A percentile compares a stretch with the other conserved stretches of the same genome.
phyloP scores from a whole-genome alignment of 1,140 invertebrate genomes.

The Saccostrea glomerata region DNA sequence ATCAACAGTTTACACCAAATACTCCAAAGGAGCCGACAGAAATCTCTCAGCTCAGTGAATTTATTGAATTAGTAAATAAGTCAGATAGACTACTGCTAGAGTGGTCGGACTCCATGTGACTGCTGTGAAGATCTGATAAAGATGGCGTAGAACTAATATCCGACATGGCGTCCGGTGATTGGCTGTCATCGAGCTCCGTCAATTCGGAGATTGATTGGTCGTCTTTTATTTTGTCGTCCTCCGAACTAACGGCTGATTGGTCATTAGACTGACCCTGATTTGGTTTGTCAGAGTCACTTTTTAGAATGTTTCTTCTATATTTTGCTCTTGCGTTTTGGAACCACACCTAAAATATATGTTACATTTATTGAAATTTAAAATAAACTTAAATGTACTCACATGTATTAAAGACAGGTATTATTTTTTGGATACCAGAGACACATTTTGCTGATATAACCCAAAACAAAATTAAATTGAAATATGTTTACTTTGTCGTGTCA shows the following conservation, averaged over 20 bases:
- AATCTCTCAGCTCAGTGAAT: slow-evolving; percentile 52
- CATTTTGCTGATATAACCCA: no score
- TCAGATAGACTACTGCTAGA: slow-evolving; percentile 58
- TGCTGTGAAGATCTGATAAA: slow-evolving; percentile 60
- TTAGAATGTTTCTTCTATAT: slow-evolving; percentile 95
- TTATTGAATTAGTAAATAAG: slow-evolving; percentile 59
- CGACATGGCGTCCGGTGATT: slow-evolving; percentile 72
- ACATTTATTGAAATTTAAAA: no score
- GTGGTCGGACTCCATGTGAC: slow-evolving; percentile 56
- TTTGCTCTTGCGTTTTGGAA: slow-evolving; percentile 99
- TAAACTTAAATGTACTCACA: no score
- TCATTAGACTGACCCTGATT: slow-evolving; percentile 53
- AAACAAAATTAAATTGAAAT: no score
- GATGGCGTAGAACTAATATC: slow-evolving; percentile 76
- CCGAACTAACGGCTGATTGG: slow-evolving; percentile 48
- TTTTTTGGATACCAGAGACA: no score
- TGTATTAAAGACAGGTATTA: no score
- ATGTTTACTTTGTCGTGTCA: no score
- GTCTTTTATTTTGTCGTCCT: slow-evolving; percentile 62
- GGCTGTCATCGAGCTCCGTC: slow-evolving; percentile 60
- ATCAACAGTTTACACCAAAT: slow-evolving; percentile 4
- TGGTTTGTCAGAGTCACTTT: slow-evolving; percentile 83
- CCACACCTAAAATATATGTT: slow-evolving; percentile 90
- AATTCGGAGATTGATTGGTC: slow-evolving; percentile 65
- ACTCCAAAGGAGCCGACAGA: not conserved